Conservation (phyloP, 1,140 invertebrate species). For the Nymphalis io region DNA sequence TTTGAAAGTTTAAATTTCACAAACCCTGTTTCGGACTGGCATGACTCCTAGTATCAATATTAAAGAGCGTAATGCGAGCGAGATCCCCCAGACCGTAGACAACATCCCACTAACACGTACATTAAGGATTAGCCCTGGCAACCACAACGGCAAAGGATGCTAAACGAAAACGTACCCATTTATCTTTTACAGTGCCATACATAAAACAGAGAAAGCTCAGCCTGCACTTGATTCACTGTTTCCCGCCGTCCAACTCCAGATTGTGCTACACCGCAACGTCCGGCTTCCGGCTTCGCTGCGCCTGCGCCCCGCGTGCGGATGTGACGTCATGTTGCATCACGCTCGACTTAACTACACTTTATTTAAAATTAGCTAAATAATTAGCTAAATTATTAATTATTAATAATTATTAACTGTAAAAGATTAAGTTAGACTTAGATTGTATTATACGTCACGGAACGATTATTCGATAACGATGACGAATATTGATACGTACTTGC, state of each 20-base stretch:
- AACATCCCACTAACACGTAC: conserved; percentile 37
- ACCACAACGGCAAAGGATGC: conserved; percentile 47
- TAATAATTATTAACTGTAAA: too few species aligned
- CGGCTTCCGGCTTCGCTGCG: conserved; percentile 67
- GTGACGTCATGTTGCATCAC: conserved; percentile 56
- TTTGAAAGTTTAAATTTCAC: too few species aligned
- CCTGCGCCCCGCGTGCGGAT: conserved; percentile 58
- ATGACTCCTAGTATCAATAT: conserved; percentile 4
- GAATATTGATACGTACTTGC: too few species aligned
- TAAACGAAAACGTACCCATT: conserved; percentile 61
- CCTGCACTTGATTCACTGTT: conserved; percentile 76
- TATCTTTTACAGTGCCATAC: conserved; percentile 68
- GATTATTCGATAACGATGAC: too few species aligned
- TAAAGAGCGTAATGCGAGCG: conserved; percentile 3
- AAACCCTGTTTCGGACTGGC: not conserved
- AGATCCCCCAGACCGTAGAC: conserved; percentile 30
- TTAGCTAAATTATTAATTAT: not conserved
- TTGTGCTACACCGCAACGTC: conserved; percentile 76
- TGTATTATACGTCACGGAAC: too few species aligned
- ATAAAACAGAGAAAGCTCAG: conserved; percentile 68
- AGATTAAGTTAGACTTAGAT: too few species aligned
- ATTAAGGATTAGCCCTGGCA: conserved; percentile 52
- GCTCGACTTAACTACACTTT: conserved; percentile 28
- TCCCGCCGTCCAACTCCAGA: conserved; percentile 74
- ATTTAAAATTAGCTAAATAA: conserved; percentile 36